These are phyloP conservation scores for Acrossocheilus fasciatus DNA, from an alignment of 2,797 vertebrate genomes.

Conservation along the genomic window DNA sequence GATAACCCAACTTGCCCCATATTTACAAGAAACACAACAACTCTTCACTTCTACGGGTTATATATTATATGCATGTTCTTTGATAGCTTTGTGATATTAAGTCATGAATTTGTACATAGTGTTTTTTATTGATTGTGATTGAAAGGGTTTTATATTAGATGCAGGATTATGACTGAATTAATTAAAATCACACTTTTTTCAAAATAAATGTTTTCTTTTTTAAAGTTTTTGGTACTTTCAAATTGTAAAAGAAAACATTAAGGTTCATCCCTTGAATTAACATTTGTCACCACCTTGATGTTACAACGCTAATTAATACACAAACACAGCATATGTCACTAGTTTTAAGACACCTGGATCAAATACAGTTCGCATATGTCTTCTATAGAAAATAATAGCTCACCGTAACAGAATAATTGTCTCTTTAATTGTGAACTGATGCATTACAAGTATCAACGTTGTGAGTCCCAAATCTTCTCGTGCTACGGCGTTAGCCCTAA, in stretches of 20 bases:
- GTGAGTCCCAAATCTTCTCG: slow-evolving; percentile 27
- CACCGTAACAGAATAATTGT: slow-evolving; percentile 7
- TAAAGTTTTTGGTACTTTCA: background rate
- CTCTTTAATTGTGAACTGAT: slow-evolving; percentile 34
- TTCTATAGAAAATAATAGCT: slow-evolving; percentile 16
- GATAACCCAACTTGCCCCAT: background rate
- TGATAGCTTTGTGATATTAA: background rate
- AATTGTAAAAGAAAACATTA: background rate
- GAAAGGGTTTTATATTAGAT: slow-evolving; percentile 31
- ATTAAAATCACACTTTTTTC: slow-evolving; percentile 29
- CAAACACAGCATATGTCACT: slow-evolving; percentile 12
- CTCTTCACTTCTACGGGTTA: background rate
- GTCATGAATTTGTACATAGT: slow-evolving; percentile 17
- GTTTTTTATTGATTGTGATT: slow-evolving; percentile 41
- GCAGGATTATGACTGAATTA: slow-evolving; percentile 4
- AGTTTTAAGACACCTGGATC: slow-evolving; percentile 22
- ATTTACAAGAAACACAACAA: slow-evolving; percentile 1
- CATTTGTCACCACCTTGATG: background rate
- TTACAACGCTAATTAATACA: background rate
- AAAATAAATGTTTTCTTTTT: background rate
- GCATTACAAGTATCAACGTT: slow-evolving; percentile 30
- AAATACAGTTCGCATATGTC: slow-evolving; percentile 35
- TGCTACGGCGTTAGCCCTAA: slow-evolving; percentile 37
- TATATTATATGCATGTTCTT: background rate
- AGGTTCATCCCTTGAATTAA: background rate